These are phyloP conservation scores for Linepithema humile DNA, from an alignment of 1,140 invertebrate species.

Conservation along the genomic window DNA sequence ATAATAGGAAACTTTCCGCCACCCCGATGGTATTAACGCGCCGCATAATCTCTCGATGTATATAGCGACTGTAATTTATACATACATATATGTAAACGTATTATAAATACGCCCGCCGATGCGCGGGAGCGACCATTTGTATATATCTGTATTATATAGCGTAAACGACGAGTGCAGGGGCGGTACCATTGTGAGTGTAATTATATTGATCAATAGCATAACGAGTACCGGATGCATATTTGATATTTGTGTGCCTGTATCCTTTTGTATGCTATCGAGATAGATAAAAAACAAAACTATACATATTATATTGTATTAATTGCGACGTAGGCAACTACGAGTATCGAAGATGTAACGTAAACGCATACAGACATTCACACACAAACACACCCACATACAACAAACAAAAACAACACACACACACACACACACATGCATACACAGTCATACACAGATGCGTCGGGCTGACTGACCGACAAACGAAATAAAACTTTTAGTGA, in stretches of 20 bases:
- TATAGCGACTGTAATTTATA: conserved; percentile 82
- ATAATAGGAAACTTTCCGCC: conserved; percentile 56
- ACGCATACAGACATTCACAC: conserved; percentile 56
- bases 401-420: conserved; percentile 56
- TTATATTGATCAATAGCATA: conserved; percentile 77
- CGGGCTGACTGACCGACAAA: conserved; percentile 59
- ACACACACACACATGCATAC: conserved; percentile 57
- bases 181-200: conserved; percentile 78
- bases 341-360: conserved; percentile 78
- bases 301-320: conserved; percentile 81
- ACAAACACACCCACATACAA: conserved; percentile 49
- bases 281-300: conserved; percentile 78
- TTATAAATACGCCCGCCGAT: conserved; percentile 55
- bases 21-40: conserved; percentile 60
- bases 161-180: conserved; percentile 61
- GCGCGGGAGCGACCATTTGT: conserved; percentile 70
- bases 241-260: conserved; percentile 85
- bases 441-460: conserved; percentile 42
- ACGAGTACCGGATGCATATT: conserved; percentile 82
- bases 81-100: conserved; percentile 68
- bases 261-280: conserved; percentile 83
- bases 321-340: conserved; percentile 77
- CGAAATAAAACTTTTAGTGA: conserved; percentile 84
- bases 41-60: conserved; percentile 77
- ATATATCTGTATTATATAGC: conserved; percentile 79